Conservation (phyloP, 1,140 invertebrate genomes). For the Holcopasites calliopsidis region DNA sequence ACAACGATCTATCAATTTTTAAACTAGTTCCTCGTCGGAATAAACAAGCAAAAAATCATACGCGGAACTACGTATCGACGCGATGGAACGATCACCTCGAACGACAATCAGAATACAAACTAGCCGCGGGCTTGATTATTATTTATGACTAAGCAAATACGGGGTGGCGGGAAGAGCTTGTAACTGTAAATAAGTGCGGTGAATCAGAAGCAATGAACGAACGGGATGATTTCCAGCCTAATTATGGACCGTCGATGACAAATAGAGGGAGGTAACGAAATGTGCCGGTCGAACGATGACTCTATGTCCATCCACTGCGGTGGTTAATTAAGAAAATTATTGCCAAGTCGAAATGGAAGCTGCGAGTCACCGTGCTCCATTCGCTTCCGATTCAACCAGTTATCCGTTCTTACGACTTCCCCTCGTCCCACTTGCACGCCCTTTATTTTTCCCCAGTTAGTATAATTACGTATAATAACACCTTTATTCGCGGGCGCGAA, state of each 20-base stretch:
- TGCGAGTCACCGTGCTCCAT: conserved; percentile 53
- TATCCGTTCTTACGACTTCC: conserved; percentile 1
- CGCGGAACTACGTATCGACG: neutral
- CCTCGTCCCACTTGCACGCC: conserved; percentile 2
- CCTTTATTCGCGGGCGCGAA: conserved; percentile 55
- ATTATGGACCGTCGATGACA: neutral
- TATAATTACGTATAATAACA: conserved; percentile 62
- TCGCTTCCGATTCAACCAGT: conserved; percentile 29
- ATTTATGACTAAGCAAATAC: conserved; percentile 10
- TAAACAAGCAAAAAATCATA: no score
- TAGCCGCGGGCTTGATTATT: neutral
- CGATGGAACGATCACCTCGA: neutral
- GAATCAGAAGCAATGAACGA: neutral
- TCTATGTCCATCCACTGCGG: conserved; percentile 1
- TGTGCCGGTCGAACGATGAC: neutral
- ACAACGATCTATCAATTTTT: no score
- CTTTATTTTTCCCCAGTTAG: conserved; percentile 39
- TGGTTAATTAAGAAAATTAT: conserved; percentile 54
- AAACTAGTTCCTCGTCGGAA: no score
- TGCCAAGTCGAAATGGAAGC: conserved; percentile 42
- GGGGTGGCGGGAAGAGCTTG: no score
- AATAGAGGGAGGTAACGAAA: conserved; percentile 7
- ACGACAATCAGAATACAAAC: neutral
- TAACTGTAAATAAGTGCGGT: neutral
- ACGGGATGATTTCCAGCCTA: neutral